Evolutionary conservation across 2,113 vertebrate genomes (phyloP).

Genomic region (Silurus meridionalis): DNA sequence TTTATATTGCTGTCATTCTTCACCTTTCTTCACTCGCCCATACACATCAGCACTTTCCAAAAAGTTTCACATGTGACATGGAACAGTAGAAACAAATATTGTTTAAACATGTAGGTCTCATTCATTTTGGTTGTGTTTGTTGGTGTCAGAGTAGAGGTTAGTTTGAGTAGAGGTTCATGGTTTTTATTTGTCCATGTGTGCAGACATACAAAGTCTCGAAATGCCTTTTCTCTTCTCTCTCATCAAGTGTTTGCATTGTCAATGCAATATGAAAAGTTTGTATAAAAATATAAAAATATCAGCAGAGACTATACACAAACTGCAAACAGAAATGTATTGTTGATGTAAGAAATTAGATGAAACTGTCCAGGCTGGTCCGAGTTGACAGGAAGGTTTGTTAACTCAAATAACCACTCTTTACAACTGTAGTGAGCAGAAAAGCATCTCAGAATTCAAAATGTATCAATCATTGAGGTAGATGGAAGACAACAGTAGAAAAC

Average conservation of each 20-base stretch:
- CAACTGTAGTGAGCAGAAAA: background rate
- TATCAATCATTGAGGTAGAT: background rate
- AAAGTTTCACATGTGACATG: background rate
- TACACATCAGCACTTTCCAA: background rate
- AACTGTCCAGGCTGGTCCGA: background rate
- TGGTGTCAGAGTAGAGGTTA: too few relatives aligned
- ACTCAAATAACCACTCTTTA: background rate
- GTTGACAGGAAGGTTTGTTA: background rate
- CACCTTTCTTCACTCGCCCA: slow-evolving; percentile 38
- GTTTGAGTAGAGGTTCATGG: too few relatives aligned
- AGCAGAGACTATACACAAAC: background rate
- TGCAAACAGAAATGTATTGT: background rate
- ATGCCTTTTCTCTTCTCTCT: too few relatives aligned
- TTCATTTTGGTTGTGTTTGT: background rate
- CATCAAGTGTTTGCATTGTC: too few relatives aligned
- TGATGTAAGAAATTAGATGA: background rate
- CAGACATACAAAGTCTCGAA: too few relatives aligned
- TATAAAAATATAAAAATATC: too few relatives aligned
- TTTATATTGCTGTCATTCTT: slow-evolving; percentile 81
- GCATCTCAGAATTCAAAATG: background rate
- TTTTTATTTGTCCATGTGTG: too few relatives aligned
- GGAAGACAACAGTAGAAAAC: background rate
- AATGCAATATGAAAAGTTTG: too few relatives aligned
- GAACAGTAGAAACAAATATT: background rate
- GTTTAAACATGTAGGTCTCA: background rate